Evolutionary conservation across 2,113 vertebrate genomes (phyloP).

Genomic region (Cisticola juncidis): DNA sequence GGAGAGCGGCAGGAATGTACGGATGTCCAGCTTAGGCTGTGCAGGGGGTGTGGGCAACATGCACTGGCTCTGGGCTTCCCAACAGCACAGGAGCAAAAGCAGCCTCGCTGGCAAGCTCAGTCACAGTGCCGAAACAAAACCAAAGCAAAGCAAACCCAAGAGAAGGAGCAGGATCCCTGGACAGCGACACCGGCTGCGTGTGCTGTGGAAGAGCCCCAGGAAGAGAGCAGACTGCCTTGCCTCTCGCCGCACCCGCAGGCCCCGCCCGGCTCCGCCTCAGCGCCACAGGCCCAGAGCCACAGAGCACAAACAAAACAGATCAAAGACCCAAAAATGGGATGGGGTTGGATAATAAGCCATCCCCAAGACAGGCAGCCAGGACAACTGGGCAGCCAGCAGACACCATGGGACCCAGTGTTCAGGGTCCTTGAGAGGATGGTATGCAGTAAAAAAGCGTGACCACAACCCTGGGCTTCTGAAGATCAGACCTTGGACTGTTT

Average conservation of each 20-base stretch:
- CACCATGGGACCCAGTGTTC: background rate
- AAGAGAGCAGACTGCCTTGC: background rate
- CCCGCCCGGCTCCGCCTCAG: background rate
- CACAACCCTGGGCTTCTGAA: background rate
- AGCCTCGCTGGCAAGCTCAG: background rate
- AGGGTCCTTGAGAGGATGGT: background rate
- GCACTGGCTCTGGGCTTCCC: too few relatives aligned
- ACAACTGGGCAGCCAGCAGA: background rate
- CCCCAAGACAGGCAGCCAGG: background rate
- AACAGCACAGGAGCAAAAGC: background rate
- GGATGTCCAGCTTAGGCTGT: background rate
- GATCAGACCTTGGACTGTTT: background rate
- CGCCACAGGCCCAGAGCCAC: too few relatives aligned
- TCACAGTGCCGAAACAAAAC: background rate
- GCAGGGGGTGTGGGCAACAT: rapidly evolving
- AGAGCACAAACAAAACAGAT: background rate
- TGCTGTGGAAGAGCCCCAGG: rapidly evolving
- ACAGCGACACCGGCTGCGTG: rapidly evolving
- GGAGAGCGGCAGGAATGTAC: background rate
- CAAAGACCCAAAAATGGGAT: background rate
- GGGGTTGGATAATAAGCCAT: background rate
- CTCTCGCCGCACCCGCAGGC: background rate
- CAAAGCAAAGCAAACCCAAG: background rate
- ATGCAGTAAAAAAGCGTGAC: background rate
- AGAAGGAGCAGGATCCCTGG: too few relatives aligned